phyloP scores from a whole-genome alignment of 2,797 vertebrate species.

The Parauchenoglanis punctatus region DNA sequence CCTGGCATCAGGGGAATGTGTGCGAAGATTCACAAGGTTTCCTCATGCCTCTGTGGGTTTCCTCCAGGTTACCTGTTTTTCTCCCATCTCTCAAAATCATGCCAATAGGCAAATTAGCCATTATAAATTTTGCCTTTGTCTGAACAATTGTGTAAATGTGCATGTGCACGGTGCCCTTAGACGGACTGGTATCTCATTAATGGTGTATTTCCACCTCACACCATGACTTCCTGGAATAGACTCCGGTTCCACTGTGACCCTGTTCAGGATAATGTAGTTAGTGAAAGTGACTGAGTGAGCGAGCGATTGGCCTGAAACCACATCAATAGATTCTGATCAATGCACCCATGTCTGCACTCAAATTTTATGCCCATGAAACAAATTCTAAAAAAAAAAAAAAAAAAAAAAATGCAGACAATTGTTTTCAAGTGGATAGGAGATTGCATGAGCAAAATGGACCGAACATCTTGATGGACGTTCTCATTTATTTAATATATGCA shows the following conservation, averaged over 20 bases:
- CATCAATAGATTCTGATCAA: background rate
- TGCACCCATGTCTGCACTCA: background rate
- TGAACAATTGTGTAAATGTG: background rate
- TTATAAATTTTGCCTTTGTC: background rate
- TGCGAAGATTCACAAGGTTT: background rate
- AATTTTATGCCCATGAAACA: background rate
- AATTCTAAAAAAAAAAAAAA: background rate
- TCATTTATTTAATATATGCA: constrained; percentile 15
- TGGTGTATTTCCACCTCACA: background rate
- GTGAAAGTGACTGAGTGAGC: background rate
- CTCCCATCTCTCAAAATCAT: background rate
- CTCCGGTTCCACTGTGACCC: background rate
- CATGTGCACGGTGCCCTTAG: background rate
- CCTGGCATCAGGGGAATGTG: background rate
- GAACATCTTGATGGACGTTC: background rate
- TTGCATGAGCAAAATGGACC: background rate
- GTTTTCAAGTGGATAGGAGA: background rate
- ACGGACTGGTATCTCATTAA: background rate
- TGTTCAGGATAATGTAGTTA: background rate
- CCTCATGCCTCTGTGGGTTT: background rate
- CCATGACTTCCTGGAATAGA: background rate
- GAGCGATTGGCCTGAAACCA: background rate
- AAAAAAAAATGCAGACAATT: background rate
- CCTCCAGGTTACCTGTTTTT: background rate
- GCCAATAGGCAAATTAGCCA: no score